Evolutionary conservation across 64 coral and sea anemone genomes (phyloP).

Genomic region (Montipora cactus): DNA sequence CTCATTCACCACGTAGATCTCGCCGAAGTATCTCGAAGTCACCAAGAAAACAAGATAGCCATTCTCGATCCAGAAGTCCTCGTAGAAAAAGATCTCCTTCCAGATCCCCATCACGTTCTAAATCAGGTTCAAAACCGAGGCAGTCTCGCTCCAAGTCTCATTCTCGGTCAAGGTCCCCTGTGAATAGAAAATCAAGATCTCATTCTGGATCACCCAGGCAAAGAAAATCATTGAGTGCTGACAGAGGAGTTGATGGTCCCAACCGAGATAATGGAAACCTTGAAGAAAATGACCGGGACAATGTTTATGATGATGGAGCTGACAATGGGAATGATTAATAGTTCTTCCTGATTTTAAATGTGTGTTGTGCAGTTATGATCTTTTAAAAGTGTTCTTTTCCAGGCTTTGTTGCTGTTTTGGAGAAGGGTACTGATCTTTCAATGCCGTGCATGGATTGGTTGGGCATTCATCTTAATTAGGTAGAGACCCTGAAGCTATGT

Average conservation of each 20-base stretch:
- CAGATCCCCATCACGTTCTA: constrained; percentile 50
- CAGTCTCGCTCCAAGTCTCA: constrained; percentile 74
- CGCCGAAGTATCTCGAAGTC: constrained; percentile 18
- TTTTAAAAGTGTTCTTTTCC: constrained; percentile 70
- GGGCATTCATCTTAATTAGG: constrained; percentile 44
- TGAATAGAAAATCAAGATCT: constrained; percentile 72
- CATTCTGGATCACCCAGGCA: constrained; percentile 72
- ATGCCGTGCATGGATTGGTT: constrained; percentile 41
- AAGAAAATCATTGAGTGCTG: constrained; percentile 53
- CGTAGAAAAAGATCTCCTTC: constrained; percentile 35
- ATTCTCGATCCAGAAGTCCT: constrained; percentile 47
- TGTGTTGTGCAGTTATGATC: constrained; percentile 25
- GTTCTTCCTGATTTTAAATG: constrained; percentile 26
- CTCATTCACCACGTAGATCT: constrained; percentile 35
- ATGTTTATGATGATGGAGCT: neutral
- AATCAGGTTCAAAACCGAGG: constrained; percentile 70
- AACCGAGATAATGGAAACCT: constrained; percentile 12
- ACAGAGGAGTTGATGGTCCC: constrained; percentile 19
- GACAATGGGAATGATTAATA: constrained; percentile 21
- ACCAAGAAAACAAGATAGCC: constrained; percentile 50
- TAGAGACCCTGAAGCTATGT: constrained; percentile 22
- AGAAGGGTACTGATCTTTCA: constrained; percentile 53
- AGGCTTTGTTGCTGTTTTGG: constrained; percentile 40
- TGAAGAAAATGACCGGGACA: neutral
- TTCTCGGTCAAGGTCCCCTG: constrained; percentile 71